Evolutionary conservation across 92 coral and sea anemone genomes (phyloP).

Genomic region (Heteractis magnifica): DNA sequence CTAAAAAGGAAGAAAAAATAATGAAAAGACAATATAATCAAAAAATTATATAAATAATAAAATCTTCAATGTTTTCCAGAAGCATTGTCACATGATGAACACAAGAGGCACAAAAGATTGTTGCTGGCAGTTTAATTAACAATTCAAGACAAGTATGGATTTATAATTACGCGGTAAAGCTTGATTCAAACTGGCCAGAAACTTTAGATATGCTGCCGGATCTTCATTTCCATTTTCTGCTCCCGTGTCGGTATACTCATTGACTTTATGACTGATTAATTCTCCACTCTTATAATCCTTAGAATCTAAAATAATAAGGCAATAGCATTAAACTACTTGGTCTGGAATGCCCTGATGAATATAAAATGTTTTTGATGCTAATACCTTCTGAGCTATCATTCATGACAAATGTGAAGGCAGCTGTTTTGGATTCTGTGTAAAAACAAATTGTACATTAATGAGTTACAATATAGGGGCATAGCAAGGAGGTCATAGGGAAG

Average conservation of each 20-base stretch:
- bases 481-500: too few species aligned
- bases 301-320: background rate
- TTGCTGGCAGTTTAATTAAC: background rate
- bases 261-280: background rate
- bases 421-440: background rate
- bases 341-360: too few species aligned
- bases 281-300: background rate
- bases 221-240: background rate
- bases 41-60: background rate
- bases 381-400: background rate
- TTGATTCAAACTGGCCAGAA: background rate
- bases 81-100: too few species aligned
- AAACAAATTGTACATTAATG: background rate
- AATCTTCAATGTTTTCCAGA: background rate
- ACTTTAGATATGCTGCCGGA: background rate
- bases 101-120: too few species aligned
- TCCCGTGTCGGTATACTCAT: background rate
- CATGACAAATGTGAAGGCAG: background rate
- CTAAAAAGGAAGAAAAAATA: conserved; percentile 1
- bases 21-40: too few species aligned
- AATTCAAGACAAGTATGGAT: background rate
- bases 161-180: background rate
- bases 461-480: background rate
- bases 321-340: background rate
- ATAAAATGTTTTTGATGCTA: background rate